Conservation (phyloP, 2,888 invertebrate genomes). For the Tetranychus piercei region DNA sequence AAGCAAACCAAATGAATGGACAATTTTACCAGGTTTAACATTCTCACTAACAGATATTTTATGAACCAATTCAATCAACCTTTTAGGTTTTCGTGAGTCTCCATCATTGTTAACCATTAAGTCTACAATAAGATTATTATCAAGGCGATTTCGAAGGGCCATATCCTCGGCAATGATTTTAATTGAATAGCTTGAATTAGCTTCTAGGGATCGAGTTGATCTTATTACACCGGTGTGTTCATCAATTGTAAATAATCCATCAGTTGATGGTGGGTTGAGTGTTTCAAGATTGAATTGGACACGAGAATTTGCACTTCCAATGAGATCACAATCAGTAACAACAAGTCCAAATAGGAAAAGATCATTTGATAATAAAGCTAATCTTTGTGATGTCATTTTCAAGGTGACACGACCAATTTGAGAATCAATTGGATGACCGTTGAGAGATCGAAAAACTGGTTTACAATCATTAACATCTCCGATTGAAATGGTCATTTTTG, state of each 20-base stretch:
- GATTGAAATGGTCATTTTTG: conserved; percentile 1
- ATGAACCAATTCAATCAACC: background rate
- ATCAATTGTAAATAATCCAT: conserved; percentile 12
- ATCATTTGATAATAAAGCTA: background rate
- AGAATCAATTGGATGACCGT: background rate
- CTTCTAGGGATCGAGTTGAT: background rate
- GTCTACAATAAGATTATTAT: background rate
- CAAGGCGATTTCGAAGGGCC: conserved; percentile 6
- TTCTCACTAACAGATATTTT: conserved; percentile 14
- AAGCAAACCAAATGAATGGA: conserved; percentile 17
- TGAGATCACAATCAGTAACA: conserved; percentile 14
- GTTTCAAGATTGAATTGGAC: background rate
- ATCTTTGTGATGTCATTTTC: background rate
- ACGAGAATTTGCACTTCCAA: conserved; percentile 5
- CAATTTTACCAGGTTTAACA: conserved; percentile 5
- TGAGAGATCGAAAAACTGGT: background rate
- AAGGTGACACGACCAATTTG: background rate
- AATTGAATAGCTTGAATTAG: background rate
- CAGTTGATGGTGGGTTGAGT: background rate
- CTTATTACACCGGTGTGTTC: conserved; percentile 5
- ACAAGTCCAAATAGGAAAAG: conserved; percentile 14
- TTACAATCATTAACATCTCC: background rate
- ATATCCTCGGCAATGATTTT: conserved; percentile 9
- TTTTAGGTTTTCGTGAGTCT: background rate
- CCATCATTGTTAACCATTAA: conserved; percentile 1